Percentiles rank a stretch among this genome's conserved stretches.
Evolutionary conservation across 2,888 invertebrate genomes (phyloP).

Genomic region (Drosophila anomelani): DNA sequence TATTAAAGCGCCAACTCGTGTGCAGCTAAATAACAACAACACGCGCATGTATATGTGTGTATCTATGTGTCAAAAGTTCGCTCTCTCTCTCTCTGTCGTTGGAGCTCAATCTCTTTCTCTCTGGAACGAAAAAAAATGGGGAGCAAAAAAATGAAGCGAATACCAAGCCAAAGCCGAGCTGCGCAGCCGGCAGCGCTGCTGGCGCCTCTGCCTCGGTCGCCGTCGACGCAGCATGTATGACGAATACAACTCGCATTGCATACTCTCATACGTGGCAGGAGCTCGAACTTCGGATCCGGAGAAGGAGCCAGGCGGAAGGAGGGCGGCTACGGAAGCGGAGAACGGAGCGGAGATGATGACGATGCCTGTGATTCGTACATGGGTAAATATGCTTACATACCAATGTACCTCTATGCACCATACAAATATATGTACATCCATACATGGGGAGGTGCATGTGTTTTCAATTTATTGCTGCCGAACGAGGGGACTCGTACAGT

Average conservation of each 20-base stretch:
- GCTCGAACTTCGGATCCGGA: constrained; percentile 11
- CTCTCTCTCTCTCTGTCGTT: constrained; percentile 61
- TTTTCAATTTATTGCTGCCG: constrained; percentile 46
- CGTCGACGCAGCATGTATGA: constrained; percentile 66
- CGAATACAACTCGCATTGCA: constrained; percentile 70
- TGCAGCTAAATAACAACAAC: constrained; percentile 70
- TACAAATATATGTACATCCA: constrained; percentile 13
- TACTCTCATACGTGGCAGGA: constrained; percentile 69
- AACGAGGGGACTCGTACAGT: too few relatives aligned
- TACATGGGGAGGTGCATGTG: constrained; percentile 36
- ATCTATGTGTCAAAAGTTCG: constrained; percentile 53
- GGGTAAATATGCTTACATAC: constrained; percentile 48
- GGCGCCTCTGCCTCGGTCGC: constrained; percentile 17
- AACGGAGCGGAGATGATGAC: constrained; percentile 35
- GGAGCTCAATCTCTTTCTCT: constrained; percentile 41
- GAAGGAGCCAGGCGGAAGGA: constrained; percentile 2
- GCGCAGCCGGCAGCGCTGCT: constrained; percentile 35
- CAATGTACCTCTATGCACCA: constrained; percentile 27
- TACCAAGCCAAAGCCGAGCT: constrained; percentile 54
- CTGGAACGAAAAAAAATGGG: constrained; percentile 56
- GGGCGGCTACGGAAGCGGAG: neutral
- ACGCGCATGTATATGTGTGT: constrained; percentile 51
- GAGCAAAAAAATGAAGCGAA: constrained; percentile 43
- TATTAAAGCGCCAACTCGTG: constrained; percentile 79
- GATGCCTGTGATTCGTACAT: constrained; percentile 72